Evolutionary conservation across 2,888 invertebrate genomes (phyloP).

Genomic region (Troides helena): DNA sequence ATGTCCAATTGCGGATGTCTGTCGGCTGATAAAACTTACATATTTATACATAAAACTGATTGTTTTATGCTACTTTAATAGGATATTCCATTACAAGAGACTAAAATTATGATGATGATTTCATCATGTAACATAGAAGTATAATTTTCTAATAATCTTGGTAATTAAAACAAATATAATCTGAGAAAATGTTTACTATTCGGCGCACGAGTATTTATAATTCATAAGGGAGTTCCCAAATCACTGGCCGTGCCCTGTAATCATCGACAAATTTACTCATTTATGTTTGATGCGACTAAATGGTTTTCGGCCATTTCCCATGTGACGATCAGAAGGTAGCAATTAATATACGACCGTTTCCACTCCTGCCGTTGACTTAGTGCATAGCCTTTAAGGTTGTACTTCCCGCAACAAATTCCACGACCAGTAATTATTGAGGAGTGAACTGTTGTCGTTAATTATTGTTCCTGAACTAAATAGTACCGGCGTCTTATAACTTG

Average conservation of each 20-base stretch:
- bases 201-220: slow-evolving; percentile 41
- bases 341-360: slow-evolving; percentile 47
- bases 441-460: slow-evolving; percentile 72
- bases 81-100: too few relatives aligned
- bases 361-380: slow-evolving; percentile 39
- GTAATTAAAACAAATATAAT: slow-evolving; percentile 30
- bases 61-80: too few relatives aligned
- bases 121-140: too few relatives aligned
- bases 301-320: slow-evolving; percentile 71
- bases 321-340: slow-evolving; percentile 54
- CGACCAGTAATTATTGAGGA: slow-evolving; percentile 63
- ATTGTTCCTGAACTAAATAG: slow-evolving; percentile 50
- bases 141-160: too few relatives aligned
- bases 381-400: slow-evolving; percentile 35
- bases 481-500: slow-evolving; percentile 36
- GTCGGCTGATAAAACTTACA: too few relatives aligned
- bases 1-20: too few relatives aligned
- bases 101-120: too few relatives aligned
- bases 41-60: too few relatives aligned
- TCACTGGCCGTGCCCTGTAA: slow-evolving; percentile 64
- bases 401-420: slow-evolving; percentile 33
- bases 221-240: slow-evolving; percentile 62
- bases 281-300: slow-evolving; percentile 72
- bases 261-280: slow-evolving; percentile 67
- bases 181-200: slow-evolving; percentile 26